Conservation (phyloP, 2,888 invertebrate genomes). For the Pyrocoelia pectoralis region DNA sequence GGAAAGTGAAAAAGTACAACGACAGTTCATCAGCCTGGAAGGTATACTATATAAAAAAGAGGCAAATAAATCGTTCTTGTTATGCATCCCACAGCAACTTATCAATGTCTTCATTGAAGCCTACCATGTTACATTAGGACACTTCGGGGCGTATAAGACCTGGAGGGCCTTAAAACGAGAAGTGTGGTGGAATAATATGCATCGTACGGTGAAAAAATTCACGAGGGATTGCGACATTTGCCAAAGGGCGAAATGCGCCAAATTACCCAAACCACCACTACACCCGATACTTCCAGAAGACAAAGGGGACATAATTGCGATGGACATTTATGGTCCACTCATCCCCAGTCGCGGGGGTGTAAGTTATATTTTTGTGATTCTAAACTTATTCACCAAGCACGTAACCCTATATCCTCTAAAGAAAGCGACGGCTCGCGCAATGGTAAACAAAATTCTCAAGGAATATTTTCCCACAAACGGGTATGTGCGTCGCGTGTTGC, state of each 20-base stretch:
- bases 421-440: conserved; percentile 21
- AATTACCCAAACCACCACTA: too few species aligned
- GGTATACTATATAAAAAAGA: not conserved
- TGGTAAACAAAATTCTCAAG: conserved; percentile 9
- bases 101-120: not conserved
- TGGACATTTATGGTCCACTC: conserved; percentile 33
- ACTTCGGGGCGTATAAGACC: conserved; percentile 27
- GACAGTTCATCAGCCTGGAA: not conserved
- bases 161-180: conserved; percentile 13
- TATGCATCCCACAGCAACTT: not conserved
- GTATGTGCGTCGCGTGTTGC: conserved; percentile 15
- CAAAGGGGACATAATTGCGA: conserved; percentile 16
- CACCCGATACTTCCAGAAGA: not conserved
- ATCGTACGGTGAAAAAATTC: not conserved
- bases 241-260: too few species aligned
- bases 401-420: conserved; percentile 25
- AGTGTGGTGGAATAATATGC: conserved; percentile 8
- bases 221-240: not conserved
- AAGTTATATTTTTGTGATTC: conserved; percentile 25
- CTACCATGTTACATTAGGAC: conserved; percentile 18
- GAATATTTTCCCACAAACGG: conserved; percentile 8
- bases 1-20: not conserved
- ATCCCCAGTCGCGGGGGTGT: conserved; percentile 15
- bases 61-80: not conserved
- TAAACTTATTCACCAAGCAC: conserved; percentile 33